Base-by-base conservation (phyloP, 2,797 vertebrate species). In the Cryptoblepharus egeriae region DNA sequence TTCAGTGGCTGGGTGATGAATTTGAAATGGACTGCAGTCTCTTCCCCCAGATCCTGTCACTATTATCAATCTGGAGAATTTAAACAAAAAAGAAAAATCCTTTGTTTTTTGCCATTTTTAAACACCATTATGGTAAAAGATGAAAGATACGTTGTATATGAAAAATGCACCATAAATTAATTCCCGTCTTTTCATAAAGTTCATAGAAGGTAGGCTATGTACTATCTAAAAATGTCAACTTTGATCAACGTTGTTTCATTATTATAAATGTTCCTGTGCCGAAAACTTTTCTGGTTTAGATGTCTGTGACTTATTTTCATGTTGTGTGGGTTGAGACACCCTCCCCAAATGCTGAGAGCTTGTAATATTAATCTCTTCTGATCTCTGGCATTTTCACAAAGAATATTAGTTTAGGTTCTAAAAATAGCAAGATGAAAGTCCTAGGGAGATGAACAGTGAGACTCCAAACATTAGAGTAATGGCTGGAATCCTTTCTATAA, bases 341-440 rank as follows among this genome's bases (percentile, higher is more conserved):
- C 1, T 3, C 24, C 61, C 42, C 60, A 45, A 0, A 7, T 45
- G 77, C 75, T 75, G 42, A 77, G 73, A 81, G 18, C 58, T 74
- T 83, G 39, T 85, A 65, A 69, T 78, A 65, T 8, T 15, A 68
- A 67, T 85, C n/a, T 3, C 82, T 65, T 88, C 78, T 80, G 77
- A 76, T 77, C 87, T 87, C 77, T 88, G 82, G 22, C 70, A 70
- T 52, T 55, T 88, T 70, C 76, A 28, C n/a, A 76, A 55, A 58
- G 28, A 86, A 61, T 69, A 24, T 49, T 75, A 39, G 32, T 82
- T 71, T 77, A 45, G 77, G 75, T 68, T 69, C 74, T 60, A 83
- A 61, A 87, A 84, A 71, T 61, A 77, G 32, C 72, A 84, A 84
- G 49, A 84, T 80, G 0, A 75, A 83, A 78, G 55, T 80, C 45